Conservation (phyloP, 2,113 vertebrate genomes). For the Eleginops maclovinus region DNA sequence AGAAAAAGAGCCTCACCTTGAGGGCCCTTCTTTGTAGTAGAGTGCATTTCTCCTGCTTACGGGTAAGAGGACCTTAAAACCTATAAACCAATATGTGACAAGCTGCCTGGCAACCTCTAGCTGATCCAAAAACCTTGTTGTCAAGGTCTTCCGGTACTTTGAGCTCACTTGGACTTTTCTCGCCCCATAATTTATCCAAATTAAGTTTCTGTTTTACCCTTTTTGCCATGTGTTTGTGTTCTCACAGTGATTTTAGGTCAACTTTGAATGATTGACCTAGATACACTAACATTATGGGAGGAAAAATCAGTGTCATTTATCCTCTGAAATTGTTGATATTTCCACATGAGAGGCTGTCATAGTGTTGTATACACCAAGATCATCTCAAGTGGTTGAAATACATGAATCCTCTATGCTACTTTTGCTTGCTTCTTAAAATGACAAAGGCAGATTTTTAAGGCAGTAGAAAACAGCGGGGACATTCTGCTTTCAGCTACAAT, state of each 20-base stretch:
- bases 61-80: slow-evolving; percentile 55
- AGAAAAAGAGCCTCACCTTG: slow-evolving; percentile 27
- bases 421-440: not conserved
- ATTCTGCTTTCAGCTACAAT: slow-evolving; percentile 15
- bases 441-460: slow-evolving; percentile 57
- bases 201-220: not conserved
- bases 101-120: slow-evolving; percentile 16
- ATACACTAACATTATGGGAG: not conserved
- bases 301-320: not conserved
- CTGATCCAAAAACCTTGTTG: slow-evolving; percentile 12
- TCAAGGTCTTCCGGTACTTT: slow-evolving; percentile 29
- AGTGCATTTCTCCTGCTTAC: slow-evolving; percentile 39
- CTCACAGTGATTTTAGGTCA: slow-evolving; percentile 54
- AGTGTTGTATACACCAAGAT: slow-evolving; percentile 11
- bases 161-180: not conserved
- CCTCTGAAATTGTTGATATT: not conserved
- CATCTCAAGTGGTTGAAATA: not conserved
- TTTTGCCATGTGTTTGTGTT: not conserved
- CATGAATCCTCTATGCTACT: not conserved
- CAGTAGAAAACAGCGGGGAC: slow-evolving; percentile 8
- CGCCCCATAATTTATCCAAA: not conserved
- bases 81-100: slow-evolving; percentile 50
- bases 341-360: not conserved
- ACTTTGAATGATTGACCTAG: not conserved
- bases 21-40: not conserved